Conservation (phyloP, 2,113 vertebrate species). For the Varanus komodoensis region DNA sequence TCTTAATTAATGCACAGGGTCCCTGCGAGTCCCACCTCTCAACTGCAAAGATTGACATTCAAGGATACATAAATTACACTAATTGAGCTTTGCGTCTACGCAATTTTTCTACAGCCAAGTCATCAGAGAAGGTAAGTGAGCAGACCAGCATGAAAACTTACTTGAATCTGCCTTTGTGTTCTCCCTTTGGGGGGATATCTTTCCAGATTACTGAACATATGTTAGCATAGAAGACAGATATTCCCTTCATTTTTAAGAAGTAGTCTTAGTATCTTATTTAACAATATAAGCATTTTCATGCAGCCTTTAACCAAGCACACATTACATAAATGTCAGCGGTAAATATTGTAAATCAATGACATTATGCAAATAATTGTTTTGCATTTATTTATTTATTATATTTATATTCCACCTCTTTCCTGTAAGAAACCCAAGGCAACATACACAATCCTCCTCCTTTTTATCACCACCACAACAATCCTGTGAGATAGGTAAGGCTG, state of each 20-base stretch:
- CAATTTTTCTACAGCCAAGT: constrained; percentile 68
- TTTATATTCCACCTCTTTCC: too few species aligned
- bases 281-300: constrained; percentile 59
- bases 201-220: constrained; percentile 53
- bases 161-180: constrained; percentile 57
- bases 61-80: constrained; percentile 82
- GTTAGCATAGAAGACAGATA: constrained; percentile 29
- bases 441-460: too few species aligned
- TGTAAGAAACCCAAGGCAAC: too few species aligned
- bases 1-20: constrained; percentile 86
- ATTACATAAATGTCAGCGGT: constrained; percentile 28
- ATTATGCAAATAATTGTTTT: constrained; percentile 51
- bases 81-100: constrained; percentile 79
- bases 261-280: constrained; percentile 46
- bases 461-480: too few species aligned
- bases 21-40: constrained; percentile 82
- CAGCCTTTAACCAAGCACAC: constrained; percentile 26
- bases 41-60: constrained; percentile 81
- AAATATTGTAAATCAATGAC: constrained; percentile 43
- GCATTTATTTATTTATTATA: background rate
- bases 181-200: constrained; percentile 53
- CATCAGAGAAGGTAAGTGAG: constrained; percentile 84
- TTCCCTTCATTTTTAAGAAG: constrained; percentile 50
- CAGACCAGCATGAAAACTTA: constrained; percentile 65
- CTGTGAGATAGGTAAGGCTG: too few species aligned